These are phyloP conservation scores for Drosophila demipolita DNA, from an alignment of 2,888 invertebrate genomes.

Conservation along the genomic window DNA sequence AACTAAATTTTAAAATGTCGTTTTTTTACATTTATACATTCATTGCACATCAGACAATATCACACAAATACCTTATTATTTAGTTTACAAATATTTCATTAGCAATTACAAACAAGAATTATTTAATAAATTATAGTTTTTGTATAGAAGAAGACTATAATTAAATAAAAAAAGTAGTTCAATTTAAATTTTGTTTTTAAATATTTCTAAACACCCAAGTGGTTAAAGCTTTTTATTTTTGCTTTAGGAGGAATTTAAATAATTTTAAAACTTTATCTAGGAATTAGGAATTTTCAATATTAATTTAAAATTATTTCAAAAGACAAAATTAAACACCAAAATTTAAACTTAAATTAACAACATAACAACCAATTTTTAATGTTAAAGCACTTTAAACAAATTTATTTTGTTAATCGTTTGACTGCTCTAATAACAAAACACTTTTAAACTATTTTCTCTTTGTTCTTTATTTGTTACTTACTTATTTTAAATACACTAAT, in stretches of 20 bases:
- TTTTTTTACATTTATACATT: slow-evolving; percentile 24
- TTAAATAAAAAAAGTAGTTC: background rate
- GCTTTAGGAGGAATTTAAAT: background rate
- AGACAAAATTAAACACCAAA: slow-evolving; percentile 7
- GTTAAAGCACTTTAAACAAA: slow-evolving; percentile 6
- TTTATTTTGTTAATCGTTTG: slow-evolving; percentile 2
- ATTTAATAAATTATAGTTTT: background rate
- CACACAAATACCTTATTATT: background rate
- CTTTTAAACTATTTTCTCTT: background rate
- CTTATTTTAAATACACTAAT: slow-evolving; percentile 2
- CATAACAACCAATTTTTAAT: slow-evolving; percentile 6
- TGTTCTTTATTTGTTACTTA: slow-evolving; percentile 13
- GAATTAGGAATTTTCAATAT: background rate
- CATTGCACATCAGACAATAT: slow-evolving; percentile 33
- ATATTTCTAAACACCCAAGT: background rate
- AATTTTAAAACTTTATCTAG: background rate
- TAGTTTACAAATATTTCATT: background rate
- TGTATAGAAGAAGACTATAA: background rate
- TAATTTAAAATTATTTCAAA: background rate
- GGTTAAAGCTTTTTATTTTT: background rate
- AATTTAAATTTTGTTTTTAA: background rate
- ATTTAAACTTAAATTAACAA: background rate
- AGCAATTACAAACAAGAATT: background rate
- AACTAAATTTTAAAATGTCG: background rate
- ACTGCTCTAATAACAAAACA: slow-evolving; percentile 25